phyloP scores from a whole-genome alignment of 2,888 invertebrate species.

The Uropetala carovei region DNA sequence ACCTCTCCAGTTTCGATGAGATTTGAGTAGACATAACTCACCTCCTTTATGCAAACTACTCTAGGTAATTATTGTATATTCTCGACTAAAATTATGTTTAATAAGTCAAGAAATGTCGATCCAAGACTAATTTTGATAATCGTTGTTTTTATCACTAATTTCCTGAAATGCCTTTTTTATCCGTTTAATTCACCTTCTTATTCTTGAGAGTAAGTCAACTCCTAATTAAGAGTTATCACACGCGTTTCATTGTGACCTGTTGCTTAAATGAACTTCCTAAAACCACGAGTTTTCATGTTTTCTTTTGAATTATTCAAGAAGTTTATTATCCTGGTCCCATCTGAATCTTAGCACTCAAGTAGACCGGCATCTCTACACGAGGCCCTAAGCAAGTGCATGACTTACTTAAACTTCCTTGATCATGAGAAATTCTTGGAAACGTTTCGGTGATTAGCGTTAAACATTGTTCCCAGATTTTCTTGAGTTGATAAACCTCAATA shows the following conservation, averaged over 20 bases:
- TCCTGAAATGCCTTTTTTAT: not conserved
- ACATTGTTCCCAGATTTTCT: too few relatives aligned
- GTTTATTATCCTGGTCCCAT: not conserved
- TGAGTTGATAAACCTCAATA: too few relatives aligned
- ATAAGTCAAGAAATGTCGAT: too few relatives aligned
- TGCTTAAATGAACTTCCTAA: not conserved
- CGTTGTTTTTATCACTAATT: too few relatives aligned
- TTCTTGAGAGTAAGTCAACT: not conserved
- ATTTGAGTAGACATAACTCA: not conserved
- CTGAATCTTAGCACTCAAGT: not conserved
- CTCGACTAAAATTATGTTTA: too few relatives aligned
- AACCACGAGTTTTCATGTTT: not conserved
- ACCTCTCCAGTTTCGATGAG: constrained; percentile 15
- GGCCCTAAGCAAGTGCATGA: too few relatives aligned
- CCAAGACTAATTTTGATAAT: too few relatives aligned
- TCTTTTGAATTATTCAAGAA: not conserved
- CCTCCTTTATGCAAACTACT: not conserved
- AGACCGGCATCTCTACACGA: not conserved
- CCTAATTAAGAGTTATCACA: not conserved
- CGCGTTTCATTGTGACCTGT: not conserved
- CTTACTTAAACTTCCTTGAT: too few relatives aligned
- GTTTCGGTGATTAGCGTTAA: too few relatives aligned
- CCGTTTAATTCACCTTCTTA: not conserved
- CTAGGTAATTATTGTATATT: too few relatives aligned
- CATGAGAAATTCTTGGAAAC: too few relatives aligned